phyloP scores from a whole-genome alignment of 2,888 invertebrate genomes.

The Panzeria rudis region DNA sequence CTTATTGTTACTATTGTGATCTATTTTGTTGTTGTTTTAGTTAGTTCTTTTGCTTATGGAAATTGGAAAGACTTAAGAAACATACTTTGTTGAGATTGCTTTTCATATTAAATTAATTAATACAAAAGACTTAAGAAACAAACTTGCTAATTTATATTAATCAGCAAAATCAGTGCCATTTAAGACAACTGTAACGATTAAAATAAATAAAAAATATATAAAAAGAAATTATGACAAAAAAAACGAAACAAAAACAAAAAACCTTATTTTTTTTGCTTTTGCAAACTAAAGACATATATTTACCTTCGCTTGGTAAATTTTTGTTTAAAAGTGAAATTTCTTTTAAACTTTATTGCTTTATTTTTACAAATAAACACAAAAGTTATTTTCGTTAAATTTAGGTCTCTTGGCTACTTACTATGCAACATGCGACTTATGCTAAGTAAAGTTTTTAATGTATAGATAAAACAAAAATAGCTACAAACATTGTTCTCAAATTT shows the following conservation, averaged over 20 bases:
- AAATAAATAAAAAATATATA: neutral
- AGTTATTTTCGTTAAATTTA: constrained; percentile 46
- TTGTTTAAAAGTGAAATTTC: constrained; percentile 70
- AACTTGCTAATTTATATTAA: constrained; percentile 35
- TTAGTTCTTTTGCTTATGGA: neutral
- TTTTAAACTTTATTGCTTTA: constrained; percentile 37
- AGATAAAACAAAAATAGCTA: neutral
- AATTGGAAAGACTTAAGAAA: constrained; percentile 29
- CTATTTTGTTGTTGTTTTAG: neutral
- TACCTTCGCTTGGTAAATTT: constrained; percentile 29
- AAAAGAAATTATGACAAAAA: constrained; percentile 5
- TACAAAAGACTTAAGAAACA: constrained; percentile 41
- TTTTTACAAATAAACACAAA: constrained; percentile 22
- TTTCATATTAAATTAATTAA: constrained; percentile 14
- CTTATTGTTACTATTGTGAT: neutral
- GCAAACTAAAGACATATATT: constrained; percentile 43
- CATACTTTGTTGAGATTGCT: too few relatives aligned
- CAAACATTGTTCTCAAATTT: constrained; percentile 19
- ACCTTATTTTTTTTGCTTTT: constrained; percentile 18
- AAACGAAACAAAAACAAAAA: neutral
- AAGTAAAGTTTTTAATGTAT: constrained; percentile 28
- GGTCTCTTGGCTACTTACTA: constrained; percentile 65
- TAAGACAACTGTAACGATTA: neutral
- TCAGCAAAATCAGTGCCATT: neutral
- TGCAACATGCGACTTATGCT: constrained; percentile 55